Percentiles rank a stretch among this genome's conserved stretches.
Evolutionary conservation across 2,797 vertebrate species (phyloP).

Genomic region (Sebastes taczanowskii): DNA sequence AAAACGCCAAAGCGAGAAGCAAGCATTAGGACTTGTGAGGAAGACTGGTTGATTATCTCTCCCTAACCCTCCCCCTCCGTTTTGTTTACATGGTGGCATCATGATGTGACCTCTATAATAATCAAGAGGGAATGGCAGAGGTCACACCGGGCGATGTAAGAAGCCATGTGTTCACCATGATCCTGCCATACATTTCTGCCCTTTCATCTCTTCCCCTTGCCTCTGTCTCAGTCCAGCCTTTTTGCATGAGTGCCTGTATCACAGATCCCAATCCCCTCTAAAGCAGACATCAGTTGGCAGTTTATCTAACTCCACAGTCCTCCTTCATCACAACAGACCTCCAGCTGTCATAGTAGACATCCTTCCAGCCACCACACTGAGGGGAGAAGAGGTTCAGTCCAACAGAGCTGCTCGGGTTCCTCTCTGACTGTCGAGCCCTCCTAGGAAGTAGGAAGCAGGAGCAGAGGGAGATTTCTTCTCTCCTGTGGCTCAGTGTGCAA

Average conservation of each 20-base stretch:
- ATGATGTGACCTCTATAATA: slow-evolving; percentile 67
- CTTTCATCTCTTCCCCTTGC: slow-evolving; percentile 33
- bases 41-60: slow-evolving; percentile 34
- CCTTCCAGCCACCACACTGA: slow-evolving; percentile 65
- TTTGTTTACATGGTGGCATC: slow-evolving; percentile 65
- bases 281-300: slow-evolving; percentile 74
- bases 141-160: slow-evolving; percentile 39
- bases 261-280: slow-evolving; percentile 45
- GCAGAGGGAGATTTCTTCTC: slow-evolving; percentile 62
- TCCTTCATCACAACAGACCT: slow-evolving; percentile 72
- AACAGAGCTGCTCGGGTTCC: slow-evolving; percentile 51
- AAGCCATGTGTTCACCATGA: slow-evolving; percentile 47
- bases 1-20: slow-evolving; percentile 52
- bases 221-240: slow-evolving; percentile 32
- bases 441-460: slow-evolving; percentile 54
- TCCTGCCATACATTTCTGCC: slow-evolving; percentile 37
- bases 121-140: slow-evolving; percentile 49
- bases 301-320: slow-evolving; percentile 70
- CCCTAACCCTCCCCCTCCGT: background rate
- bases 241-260: slow-evolving; percentile 51
- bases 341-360: slow-evolving; percentile 73
- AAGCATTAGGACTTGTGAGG: slow-evolving; percentile 20
- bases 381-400: slow-evolving; percentile 65
- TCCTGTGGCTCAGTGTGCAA: slow-evolving; percentile 60
- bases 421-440: slow-evolving; percentile 58